phyloP scores from a whole-genome alignment of 2,888 invertebrate species.

The Nemotelus pantherinus region DNA sequence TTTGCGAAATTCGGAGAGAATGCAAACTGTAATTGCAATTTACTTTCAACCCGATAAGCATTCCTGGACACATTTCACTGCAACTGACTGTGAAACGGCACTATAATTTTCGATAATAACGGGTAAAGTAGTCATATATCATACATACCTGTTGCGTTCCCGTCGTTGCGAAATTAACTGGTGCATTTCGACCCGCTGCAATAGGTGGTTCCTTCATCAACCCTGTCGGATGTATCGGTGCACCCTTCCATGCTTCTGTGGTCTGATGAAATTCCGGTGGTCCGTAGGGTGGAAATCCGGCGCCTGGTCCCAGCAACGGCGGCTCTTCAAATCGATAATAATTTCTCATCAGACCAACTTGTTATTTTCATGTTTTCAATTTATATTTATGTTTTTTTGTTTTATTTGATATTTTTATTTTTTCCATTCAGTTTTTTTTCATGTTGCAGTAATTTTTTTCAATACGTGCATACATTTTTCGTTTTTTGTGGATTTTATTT shows the following conservation, averaged over 20 bases:
- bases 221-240: slow-evolving; percentile 65
- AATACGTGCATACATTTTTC: not conserved
- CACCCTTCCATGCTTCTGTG: slow-evolving; percentile 64
- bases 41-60: no score
- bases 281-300: slow-evolving; percentile 62
- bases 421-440: no score
- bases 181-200: slow-evolving; percentile 65
- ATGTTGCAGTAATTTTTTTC: not conserved
- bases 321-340: slow-evolving; percentile 65
- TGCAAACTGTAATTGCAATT: no score
- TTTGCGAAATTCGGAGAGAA: no score
- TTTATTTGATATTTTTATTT: not conserved
- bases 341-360: slow-evolving; percentile 60
- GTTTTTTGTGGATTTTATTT: not conserved
- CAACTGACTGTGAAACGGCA: slow-evolving; percentile 6
- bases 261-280: slow-evolving; percentile 64
- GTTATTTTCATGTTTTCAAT: not conserved
- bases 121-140: not conserved
- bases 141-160: slow-evolving; percentile 61
- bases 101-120: not conserved
- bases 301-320: slow-evolving; percentile 65
- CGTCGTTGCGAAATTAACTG: slow-evolving; percentile 63
- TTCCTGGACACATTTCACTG: slow-evolving; percentile 5
- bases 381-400: slow-evolving; percentile 15
- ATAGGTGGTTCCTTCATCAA: slow-evolving; percentile 72